A percentile compares a stretch with the other conserved stretches of the same genome.
Evolutionary conservation across 2,888 invertebrate species (phyloP).

Genomic region (Oscheius sp.): DNA sequence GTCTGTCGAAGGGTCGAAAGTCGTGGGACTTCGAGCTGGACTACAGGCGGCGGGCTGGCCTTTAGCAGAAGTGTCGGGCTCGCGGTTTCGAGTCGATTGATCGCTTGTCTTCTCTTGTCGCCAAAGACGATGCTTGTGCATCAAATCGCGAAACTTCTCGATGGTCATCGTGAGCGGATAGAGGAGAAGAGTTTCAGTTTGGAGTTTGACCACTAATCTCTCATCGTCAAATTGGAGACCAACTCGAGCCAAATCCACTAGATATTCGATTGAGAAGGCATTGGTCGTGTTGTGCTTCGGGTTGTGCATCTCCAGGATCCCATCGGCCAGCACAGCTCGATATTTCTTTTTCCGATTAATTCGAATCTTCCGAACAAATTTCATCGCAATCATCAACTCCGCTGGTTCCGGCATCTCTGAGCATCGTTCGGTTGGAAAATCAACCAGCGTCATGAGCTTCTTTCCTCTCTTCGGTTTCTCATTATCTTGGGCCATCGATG

Average conservation of each 20-base stretch:
- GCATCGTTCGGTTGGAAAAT: neutral
- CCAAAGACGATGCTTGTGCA: conserved; percentile 10
- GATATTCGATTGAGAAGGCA: conserved; percentile 7
- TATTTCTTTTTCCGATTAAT: conserved; percentile 14
- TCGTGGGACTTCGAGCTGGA: neutral
- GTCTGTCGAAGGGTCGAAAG: neutral
- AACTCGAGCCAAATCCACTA: conserved; percentile 14
- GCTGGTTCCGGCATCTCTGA: neutral
- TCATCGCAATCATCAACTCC: conserved; percentile 11
- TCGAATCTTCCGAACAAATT: neutral
- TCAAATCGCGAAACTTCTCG: neutral
- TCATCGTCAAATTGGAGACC: neutral
- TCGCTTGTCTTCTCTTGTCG: conserved; percentile 3
- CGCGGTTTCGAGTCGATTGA: too few species aligned
- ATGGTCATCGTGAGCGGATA: conserved; percentile 6
- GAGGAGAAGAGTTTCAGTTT: neutral
- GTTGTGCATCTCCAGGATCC: conserved; percentile 1
- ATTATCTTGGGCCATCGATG: neutral
- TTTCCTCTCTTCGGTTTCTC: neutral
- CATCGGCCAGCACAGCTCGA: conserved; percentile 14
- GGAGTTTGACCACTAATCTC: neutral
- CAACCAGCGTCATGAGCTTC: neutral
- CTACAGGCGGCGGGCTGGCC: neutral
- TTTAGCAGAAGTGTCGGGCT: neutral
- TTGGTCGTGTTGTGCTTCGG: conserved; percentile 1